Conservation (phyloP, 2,888 invertebrate species). For the Argyra leucocephala region DNA sequence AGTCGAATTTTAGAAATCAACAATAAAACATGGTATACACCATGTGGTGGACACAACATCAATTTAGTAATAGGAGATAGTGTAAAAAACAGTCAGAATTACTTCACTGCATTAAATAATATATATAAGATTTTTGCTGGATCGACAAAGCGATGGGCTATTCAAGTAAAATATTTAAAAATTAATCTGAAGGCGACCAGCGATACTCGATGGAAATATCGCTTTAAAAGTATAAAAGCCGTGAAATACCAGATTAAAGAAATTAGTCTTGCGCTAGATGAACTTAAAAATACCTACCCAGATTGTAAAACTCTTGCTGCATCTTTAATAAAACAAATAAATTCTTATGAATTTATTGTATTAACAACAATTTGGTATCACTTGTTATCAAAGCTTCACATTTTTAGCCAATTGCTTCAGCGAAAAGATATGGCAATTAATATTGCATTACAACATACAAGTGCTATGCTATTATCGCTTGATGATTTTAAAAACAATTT, state of each 20-base stretch:
- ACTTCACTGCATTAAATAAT: constrained; percentile 4
- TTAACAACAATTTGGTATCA: constrained; percentile 10
- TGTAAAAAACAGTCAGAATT: constrained; percentile 9
- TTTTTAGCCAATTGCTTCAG: constrained; percentile 10
- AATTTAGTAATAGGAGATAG: constrained; percentile 9
- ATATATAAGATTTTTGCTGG: not conserved
- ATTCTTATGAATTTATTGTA: constrained; percentile 8
- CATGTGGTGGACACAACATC: constrained; percentile 10
- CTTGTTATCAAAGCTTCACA: constrained; percentile 8
- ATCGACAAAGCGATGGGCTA: not conserved
- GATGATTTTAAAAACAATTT: no score
- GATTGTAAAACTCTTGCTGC: constrained; percentile 9
- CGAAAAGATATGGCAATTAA: constrained; percentile 9
- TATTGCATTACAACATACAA: constrained; percentile 9
- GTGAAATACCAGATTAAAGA: constrained; percentile 2
- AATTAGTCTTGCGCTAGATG: constrained; percentile 7
- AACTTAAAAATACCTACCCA: constrained; percentile 7
- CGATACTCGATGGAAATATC: not conserved
- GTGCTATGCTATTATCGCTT: constrained; percentile 7
- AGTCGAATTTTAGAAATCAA: constrained; percentile 17
- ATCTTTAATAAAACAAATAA: constrained; percentile 8
- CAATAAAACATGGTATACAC: constrained; percentile 15
- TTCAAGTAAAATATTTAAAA: constrained; percentile 8
- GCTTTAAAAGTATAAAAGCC: not conserved
- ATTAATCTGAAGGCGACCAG: constrained; percentile 1